These are phyloP conservation scores for Aythya baeri DNA, from an alignment of 2,113 vertebrate genomes.

Conservation along the genomic window DNA sequence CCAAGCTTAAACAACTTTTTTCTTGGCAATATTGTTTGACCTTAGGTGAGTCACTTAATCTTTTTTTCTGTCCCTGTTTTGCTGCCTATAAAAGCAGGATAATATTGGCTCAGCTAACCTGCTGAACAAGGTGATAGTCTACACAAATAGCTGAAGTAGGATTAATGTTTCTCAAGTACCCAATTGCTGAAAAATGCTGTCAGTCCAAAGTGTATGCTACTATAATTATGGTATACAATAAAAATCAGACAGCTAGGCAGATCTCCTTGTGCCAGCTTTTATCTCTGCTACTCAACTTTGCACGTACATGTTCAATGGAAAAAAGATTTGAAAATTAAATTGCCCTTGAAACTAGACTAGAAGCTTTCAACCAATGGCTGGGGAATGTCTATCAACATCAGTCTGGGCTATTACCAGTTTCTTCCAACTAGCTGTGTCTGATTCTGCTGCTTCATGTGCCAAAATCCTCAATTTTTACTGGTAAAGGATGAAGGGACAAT, in stretches of 20 bases:
- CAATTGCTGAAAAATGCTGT: slow-evolving; percentile 2
- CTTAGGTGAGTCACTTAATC: neutral
- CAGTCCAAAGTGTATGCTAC: neutral
- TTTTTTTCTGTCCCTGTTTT: neutral
- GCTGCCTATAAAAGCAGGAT: neutral
- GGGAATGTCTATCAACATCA: neutral
- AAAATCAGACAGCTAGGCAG: neutral
- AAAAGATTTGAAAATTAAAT: neutral
- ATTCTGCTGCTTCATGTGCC: neutral
- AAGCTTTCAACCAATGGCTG: neutral
- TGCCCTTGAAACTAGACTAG: slow-evolving; percentile 23
- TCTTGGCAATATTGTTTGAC: neutral
- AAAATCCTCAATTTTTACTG: neutral
- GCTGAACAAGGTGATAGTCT: slow-evolving; percentile 26
- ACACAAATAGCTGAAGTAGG: neutral
- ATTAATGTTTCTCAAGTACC: slow-evolving; percentile 11
- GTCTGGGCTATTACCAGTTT: neutral
- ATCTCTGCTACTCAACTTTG: neutral
- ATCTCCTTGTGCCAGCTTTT: neutral
- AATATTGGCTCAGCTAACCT: neutral
- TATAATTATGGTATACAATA: neutral
- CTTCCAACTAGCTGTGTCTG: neutral
- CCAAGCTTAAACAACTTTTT: neutral
- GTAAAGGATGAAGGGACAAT: neutral
- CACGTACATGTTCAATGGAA: neutral